Base-by-base conservation (phyloP, 2,888 invertebrate genomes). In the Epinotia bilunana region DNA sequence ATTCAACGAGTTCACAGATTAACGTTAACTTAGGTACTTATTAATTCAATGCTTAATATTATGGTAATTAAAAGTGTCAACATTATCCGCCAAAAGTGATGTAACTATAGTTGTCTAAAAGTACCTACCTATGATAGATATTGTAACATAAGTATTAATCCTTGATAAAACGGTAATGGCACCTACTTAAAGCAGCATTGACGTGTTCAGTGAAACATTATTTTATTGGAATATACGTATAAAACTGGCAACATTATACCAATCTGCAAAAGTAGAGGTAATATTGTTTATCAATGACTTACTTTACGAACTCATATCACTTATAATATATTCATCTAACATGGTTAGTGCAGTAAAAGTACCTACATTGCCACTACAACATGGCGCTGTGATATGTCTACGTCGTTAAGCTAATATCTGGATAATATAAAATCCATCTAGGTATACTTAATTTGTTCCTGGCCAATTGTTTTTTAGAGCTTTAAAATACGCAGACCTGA, bases 351-450 rank as follows among this genome's bases (percentile, higher is more conserved):
- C 62, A 70, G 33, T 63, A 58, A 64, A 74, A 58, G 33, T 67
- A 72, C n/a, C n/a, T n/a, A n/a, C 71, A 61, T 62, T 62, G 61
- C 74, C 74, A 75, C 28, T 75, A 75, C 43, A 75, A 75, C 74
- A 75, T 75, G 71, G 75, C 75, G 62, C 61, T 46, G 75, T 75
- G 75, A 75, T 75, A 75, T 75, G 75, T 75, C 72, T 75, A 75
- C 72, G 20, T 75, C 75, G 43, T 18, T 67, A 72, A 61, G 55
- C 67, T 75, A 72, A 65, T 46, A 71, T 53, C 55, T 55, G 39
- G 49, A 58, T 60, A 11, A 68, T 39, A 61, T 55, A 60, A 71
- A 70, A 28, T 7, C 46, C n/a, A 23, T 46, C 20, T 7, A 68
- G 6, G 0, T 53, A 16, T 64, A 70, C 64, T 64, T 28, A 74